Conservation (phyloP, 1,140 invertebrate genomes). For the Drosophila virilis region DNA sequence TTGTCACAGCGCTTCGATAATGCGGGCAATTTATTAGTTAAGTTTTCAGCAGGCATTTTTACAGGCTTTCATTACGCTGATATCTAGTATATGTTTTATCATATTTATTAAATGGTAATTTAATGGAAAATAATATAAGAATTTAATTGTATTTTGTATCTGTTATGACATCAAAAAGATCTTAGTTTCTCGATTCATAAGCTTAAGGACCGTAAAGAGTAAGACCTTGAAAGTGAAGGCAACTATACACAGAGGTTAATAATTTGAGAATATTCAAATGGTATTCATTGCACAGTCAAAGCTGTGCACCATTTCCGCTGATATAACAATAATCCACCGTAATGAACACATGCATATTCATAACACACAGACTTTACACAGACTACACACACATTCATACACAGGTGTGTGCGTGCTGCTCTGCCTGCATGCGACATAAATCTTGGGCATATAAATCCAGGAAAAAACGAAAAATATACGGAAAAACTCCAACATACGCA, state of each 20-base stretch:
- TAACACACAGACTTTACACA: conserved; percentile 50
- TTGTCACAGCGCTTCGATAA: conserved; percentile 29
- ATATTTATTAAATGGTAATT: conserved; percentile 2
- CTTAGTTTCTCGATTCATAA: no score
- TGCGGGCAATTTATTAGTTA: conserved; percentile 56
- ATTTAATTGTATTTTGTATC: no score
- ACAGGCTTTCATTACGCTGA: conserved; percentile 4
- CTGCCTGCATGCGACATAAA: conserved; percentile 73
- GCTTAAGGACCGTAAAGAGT: no score
- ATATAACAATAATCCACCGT: conserved; percentile 68
- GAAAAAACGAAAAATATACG: conserved; percentile 37
- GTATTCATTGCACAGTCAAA: conserved; percentile 64
- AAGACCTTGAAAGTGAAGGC: conserved; percentile 9
- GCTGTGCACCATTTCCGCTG: conserved; percentile 72
- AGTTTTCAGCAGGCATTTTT: conserved; percentile 25
- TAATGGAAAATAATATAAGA: neutral
- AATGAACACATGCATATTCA: conserved; percentile 81
- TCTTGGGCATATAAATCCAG: conserved; percentile 76
- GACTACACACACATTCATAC: conserved; percentile 4
- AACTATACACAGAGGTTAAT: conserved; percentile 18
- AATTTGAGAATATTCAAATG: conserved; percentile 63
- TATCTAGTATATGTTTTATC: conserved; percentile 3
- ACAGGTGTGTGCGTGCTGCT: conserved; percentile 30
- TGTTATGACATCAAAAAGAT: no score
- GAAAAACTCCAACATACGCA: conserved; percentile 26